Evolutionary conservation across 2,888 invertebrate genomes (phyloP), one percentile per base, ranked within the genome.

Genomic region (Sepiola atlantica): DNA sequence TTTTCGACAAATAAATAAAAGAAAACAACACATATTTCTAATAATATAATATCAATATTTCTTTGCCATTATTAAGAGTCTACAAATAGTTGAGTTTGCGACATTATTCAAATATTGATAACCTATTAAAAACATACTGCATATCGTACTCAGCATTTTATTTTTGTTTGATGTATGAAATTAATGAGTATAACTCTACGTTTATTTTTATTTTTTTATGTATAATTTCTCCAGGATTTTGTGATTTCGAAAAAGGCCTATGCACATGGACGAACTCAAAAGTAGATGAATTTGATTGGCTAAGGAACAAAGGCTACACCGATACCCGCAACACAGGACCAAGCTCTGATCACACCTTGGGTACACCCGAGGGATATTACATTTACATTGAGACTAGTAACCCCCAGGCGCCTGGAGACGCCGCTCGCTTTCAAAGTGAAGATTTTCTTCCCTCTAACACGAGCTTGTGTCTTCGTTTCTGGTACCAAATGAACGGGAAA

Each of bases 201-300:
- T 45, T 45, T 45, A 45, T 45, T 8, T 45, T 45, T 45, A 2
- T 45, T 45, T 45, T 8, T 45, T 45, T 8, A 2, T 45, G 45
- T 45, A 45, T 45, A 45, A 45, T 94, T 10, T 95, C 16, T 10
- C 21, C 28, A 95, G 96, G 96, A 94, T 95, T 96, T 94, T 97
- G 97, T 95, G 96, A 96, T 94, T 97, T 97, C 95, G 97, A 97
- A 94, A 95, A 94, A 55, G 96, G 96, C 90, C 94, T 96, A 4
- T 97, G 97, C 94, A 95, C 96, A 55, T 97, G 97, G 96, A 95
- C 95, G 54, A 97, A 97, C 94, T 94, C 95, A 4, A 93, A 94
- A 55, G 94, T 94, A 0, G 97, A 97, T 95, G 95, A 96, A 91
- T 97, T 97, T 96, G 97, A 97, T 95, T 97, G 97, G 97, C 94